Evolutionary conservation across 2,888 invertebrate genomes (phyloP), one percentile per base, ranked within the genome.

Genomic region (Lepidonotus clava): DNA sequence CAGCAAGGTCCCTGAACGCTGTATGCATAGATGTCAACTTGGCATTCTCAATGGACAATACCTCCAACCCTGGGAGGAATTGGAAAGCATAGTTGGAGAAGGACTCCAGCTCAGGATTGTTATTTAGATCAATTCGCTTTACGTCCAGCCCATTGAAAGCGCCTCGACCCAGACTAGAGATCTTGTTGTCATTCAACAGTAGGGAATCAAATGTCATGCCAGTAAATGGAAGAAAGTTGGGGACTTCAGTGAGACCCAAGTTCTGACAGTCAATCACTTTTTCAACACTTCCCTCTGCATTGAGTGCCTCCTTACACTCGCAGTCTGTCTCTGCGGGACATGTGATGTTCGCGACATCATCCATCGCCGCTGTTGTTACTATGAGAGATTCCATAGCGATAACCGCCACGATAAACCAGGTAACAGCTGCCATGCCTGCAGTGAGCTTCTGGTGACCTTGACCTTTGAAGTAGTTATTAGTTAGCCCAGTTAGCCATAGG

Each of bases 31-130:
- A 80, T 28, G 51, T 46, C 41, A 80, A 24, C 8, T 51, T 21
- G n/a, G 46, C 24, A 46, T 46, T n/a, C 41, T 80, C 46, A 28
- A 80, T 80, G 24, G 46, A 14, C 41, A 80, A 18, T 46, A 46
- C 80, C 28, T 46, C 24, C 24, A 80, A 4, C 46, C 24, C 46
- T 5, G 28, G 41, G 0, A 80, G 24, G 28, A 32, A 41, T 24
- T 80, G 41, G 46, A 80, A 80, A 5, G 80, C 80, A 80, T n/a
- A 80, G 24, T 80, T 80, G 14, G 80, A 80, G 28, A 80, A 80
- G 18, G 46, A 4, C 18, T 41, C 32, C 14, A 80, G 80, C 1
- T 46, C 46, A 1, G 6, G 2, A 18, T 80, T 80, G 46, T 41
- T 34, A 28, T 46, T 80, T 28, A 80, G 41, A 46, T 80, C 80